A percentile compares a stretch with the other conserved stretches of the same genome.
Conservation (phyloP, 2,797 vertebrate genomes). For the Urosaurus nigricauda region DNA sequence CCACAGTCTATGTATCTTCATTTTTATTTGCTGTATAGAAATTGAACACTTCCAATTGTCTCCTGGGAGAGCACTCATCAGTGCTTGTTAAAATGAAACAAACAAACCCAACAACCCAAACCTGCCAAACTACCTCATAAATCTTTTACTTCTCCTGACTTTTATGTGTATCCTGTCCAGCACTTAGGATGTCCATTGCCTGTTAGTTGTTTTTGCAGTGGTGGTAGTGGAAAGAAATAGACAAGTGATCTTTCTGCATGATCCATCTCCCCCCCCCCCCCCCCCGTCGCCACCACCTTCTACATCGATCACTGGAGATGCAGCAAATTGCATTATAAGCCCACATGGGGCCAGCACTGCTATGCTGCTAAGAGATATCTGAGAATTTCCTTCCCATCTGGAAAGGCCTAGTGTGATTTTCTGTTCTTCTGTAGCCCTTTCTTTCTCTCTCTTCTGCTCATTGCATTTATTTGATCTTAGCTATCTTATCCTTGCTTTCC, state of each 20-base stretch:
- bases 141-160: neutral
- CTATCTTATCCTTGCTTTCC: conserved; percentile 6
- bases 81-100: neutral
- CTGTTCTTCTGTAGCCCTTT: neutral
- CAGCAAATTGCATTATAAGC: conserved; percentile 17
- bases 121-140: neutral
- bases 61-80: neutral
- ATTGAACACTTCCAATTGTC: neutral
- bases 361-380: conserved; percentile 7
- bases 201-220: neutral
- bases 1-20: neutral
- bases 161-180: too few species aligned
- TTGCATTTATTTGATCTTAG: conserved; percentile 17
- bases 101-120: too few species aligned
- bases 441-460: neutral
- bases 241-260: neutral
- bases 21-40: conserved; percentile 5
- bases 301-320: neutral
- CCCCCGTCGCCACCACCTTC: too few species aligned
- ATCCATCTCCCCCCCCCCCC: neutral
- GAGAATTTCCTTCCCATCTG: neutral
- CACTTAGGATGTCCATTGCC: neutral
- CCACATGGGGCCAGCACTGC: conserved; percentile 19
- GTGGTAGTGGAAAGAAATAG: too few species aligned
- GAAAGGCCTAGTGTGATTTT: neutral